phyloP scores from a whole-genome alignment of 2,797 vertebrate species.

The Gambusia yucatana region DNA sequence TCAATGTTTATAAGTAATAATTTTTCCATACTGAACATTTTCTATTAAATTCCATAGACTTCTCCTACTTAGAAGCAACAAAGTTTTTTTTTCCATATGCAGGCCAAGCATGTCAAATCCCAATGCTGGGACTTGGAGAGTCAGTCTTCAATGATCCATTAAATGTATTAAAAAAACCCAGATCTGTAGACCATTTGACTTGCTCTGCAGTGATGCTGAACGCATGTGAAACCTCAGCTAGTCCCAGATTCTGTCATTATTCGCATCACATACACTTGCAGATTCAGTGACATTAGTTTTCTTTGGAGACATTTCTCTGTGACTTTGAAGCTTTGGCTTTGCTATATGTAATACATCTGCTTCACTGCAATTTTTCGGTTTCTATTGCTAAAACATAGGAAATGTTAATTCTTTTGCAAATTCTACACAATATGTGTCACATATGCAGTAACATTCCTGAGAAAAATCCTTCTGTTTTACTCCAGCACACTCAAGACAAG shows the following conservation, averaged over 20 bases:
- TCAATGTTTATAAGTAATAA: slow-evolving; percentile 7
- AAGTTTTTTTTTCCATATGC: slow-evolving; percentile 53
- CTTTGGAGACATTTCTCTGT: slow-evolving; percentile 55
- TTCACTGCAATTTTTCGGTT: slow-evolving; percentile 19
- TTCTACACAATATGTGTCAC: not conserved
- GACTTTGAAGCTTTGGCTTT: slow-evolving; percentile 45
- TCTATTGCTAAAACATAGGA: slow-evolving; percentile 7
- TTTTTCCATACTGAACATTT: not conserved
- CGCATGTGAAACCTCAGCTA: slow-evolving; percentile 65
- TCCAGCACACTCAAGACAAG: slow-evolving; percentile 24
- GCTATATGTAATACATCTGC: slow-evolving; percentile 25
- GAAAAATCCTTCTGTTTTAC: slow-evolving; percentile 16
- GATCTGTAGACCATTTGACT: slow-evolving; percentile 71
- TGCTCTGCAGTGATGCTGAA: slow-evolving; percentile 72
- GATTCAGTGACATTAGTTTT: slow-evolving; percentile 68
- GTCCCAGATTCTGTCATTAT: slow-evolving; percentile 57
- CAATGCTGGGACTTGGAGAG: slow-evolving; percentile 59
- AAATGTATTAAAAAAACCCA: slow-evolving; percentile 61
- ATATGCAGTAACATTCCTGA: slow-evolving; percentile 12
- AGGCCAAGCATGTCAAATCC: slow-evolving; percentile 66
- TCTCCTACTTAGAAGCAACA: slow-evolving; percentile 23
- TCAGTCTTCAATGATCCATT: slow-evolving; percentile 68
- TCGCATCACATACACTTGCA: slow-evolving; percentile 64
- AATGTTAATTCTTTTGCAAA: slow-evolving; percentile 7
- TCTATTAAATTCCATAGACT: slow-evolving; percentile 4